Evolutionary conservation across 2,113 vertebrate species (phyloP).

Genomic region (Gallinago jamesoni): DNA sequence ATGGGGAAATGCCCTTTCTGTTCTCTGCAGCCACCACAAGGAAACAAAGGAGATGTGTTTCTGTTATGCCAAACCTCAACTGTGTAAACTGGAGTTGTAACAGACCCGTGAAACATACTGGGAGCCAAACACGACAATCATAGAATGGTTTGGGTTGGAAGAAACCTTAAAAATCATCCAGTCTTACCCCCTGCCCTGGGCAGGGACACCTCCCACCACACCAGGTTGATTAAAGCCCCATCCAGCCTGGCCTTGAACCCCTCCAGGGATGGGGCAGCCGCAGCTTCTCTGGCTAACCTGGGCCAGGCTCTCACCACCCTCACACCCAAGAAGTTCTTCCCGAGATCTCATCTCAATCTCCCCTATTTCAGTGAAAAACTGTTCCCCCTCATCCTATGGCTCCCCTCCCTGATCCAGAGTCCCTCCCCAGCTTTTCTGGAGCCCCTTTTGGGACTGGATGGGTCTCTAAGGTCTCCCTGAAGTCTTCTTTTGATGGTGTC

Average conservation of each 20-base stretch:
- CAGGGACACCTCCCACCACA: background rate
- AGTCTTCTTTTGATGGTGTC: background rate
- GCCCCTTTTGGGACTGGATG: background rate
- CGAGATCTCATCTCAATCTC: background rate
- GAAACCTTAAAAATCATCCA: background rate
- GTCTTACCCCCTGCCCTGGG: background rate
- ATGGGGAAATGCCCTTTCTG: background rate
- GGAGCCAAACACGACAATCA: background rate
- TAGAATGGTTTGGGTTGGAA: background rate
- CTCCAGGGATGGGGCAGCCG: background rate
- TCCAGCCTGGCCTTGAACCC: background rate
- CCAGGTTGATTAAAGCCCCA: background rate
- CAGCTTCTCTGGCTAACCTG: background rate
- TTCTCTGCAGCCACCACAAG: background rate
- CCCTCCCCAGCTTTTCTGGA: background rate
- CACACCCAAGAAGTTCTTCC: background rate
- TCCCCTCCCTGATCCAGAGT: background rate
- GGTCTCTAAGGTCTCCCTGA: background rate
- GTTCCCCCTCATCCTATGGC: rapidly evolving
- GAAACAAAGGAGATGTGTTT: background rate
- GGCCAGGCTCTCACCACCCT: background rate
- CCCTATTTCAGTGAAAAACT: background rate
- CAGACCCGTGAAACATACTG: background rate
- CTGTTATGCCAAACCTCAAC: background rate
- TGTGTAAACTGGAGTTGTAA: background rate